Evolutionary conservation across 2,113 vertebrate species (phyloP).

Genomic region (Engraulis encrasicolus): DNA sequence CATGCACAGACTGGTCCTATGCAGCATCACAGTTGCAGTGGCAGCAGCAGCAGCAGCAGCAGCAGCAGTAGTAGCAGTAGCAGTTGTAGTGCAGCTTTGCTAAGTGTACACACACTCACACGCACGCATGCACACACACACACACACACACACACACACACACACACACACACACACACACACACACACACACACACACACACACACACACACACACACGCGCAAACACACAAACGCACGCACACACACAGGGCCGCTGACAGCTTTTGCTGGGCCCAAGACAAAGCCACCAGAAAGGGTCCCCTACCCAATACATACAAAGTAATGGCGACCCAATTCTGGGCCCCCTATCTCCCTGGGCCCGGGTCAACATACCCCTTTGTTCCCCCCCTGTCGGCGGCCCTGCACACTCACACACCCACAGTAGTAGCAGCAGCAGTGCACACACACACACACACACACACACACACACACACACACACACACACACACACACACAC

Average conservation of each 20-base stretch:
- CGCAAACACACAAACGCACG: slow-evolving; percentile 25
- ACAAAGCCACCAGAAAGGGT: too few species aligned
- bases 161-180: slow-evolving; percentile 19
- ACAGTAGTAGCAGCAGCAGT: too few species aligned
- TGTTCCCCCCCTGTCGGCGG: too few species aligned
- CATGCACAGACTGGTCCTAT: background rate
- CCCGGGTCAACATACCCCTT: too few species aligned
- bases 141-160: background rate
- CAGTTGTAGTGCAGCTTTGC: too few species aligned
- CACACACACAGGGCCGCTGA: slow-evolving; percentile 16
- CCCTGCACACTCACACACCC: background rate
- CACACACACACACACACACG: slow-evolving; percentile 1
- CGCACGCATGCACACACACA: slow-evolving; percentile 5
- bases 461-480: background rate
- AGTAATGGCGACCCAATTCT: too few species aligned
- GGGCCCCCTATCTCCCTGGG: too few species aligned
- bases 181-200: slow-evolving; percentile 28
- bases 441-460: slow-evolving; percentile 25
- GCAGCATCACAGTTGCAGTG: background rate
- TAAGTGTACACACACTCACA: slow-evolving; percentile 23
- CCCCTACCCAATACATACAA: too few species aligned
- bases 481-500: background rate
- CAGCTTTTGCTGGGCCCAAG: too few species aligned
- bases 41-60: too few species aligned
- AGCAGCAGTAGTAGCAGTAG: too few species aligned